phyloP scores from a whole-genome alignment of 2,113 vertebrate genomes.

The Pseudonaja textilis region DNA sequence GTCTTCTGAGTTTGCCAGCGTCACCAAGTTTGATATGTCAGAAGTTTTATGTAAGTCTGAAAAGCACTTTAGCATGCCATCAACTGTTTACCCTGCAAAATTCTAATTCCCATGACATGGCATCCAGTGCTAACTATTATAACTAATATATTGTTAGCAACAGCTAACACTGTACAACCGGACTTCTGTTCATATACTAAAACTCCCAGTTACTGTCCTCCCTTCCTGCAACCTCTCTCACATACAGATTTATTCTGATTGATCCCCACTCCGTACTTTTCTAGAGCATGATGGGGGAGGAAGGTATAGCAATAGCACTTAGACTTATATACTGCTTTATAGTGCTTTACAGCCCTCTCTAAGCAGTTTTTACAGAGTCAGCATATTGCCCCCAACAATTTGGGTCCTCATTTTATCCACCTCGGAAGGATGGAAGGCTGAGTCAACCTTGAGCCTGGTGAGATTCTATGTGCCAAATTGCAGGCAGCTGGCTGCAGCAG shows the following conservation, averaged over 20 bases:
- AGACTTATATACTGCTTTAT: no score
- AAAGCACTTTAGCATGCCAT: neutral
- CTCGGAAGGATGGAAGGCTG: no score
- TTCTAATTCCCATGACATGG: neutral
- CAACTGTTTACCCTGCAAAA: neutral
- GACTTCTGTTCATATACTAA: neutral
- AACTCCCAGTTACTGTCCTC: neutral
- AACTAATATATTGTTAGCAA: no score
- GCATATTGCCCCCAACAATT: no score
- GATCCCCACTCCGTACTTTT: neutral
- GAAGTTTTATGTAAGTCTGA: neutral
- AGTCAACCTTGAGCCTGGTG: no score
- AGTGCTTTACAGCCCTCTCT: no score
- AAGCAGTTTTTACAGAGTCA: no score
- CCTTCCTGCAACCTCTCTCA: neutral
- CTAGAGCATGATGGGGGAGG: neutral
- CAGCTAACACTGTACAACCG: neutral
- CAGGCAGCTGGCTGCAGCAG: no score
- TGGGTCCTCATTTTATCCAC: no score
- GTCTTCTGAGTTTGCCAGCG: neutral
- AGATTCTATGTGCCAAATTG: no score
- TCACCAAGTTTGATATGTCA: neutral
- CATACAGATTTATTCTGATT: neutral
- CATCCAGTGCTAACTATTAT: no score
- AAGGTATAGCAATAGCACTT: no score